phyloP scores from a whole-genome alignment of 1,140 invertebrate species.

The Heliconius hewitsoni region DNA sequence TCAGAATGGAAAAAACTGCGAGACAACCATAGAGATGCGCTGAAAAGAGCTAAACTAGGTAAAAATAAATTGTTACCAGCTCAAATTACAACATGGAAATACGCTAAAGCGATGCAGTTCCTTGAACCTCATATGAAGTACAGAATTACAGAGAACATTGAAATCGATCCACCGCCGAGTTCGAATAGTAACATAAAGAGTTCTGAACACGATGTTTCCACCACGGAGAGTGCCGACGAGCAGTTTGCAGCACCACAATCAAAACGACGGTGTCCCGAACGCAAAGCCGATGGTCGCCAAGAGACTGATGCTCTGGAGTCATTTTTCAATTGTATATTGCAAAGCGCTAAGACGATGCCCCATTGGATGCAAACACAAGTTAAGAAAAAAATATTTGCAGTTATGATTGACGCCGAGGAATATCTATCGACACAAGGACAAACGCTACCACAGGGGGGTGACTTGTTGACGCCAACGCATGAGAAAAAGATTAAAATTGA shows the following conservation, averaged over 20 bases:
- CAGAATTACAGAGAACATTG: constrained; percentile 72
- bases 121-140: constrained; percentile 75
- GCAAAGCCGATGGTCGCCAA: constrained; percentile 35
- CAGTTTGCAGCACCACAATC: constrained; percentile 20
- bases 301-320: constrained; percentile 61
- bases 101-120: constrained; percentile 74
- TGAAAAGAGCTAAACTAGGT: constrained; percentile 69
- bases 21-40: constrained; percentile 70
- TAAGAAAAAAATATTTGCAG: constrained; percentile 73
- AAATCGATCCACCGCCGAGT: constrained; percentile 52
- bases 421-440: constrained; percentile 48
- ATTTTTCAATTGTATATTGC: constrained; percentile 68
- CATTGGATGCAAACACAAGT: constrained; percentile 74
- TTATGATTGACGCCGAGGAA: constrained; percentile 73
- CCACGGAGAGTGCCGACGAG: constrained; percentile 45
- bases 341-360: constrained; percentile 70
- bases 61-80: constrained; percentile 72
- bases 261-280: constrained; percentile 56
- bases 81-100: constrained; percentile 75
- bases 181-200: constrained; percentile 35
- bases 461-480: constrained; percentile 16
- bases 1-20: constrained; percentile 72
- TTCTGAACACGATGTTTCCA: constrained; percentile 60
- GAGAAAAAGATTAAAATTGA: constrained; percentile 66
- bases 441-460: constrained; percentile 11